These are phyloP conservation scores for Lamellibrachia satsuma DNA, from an alignment of 2,888 invertebrate species.

Conservation along the genomic window DNA sequence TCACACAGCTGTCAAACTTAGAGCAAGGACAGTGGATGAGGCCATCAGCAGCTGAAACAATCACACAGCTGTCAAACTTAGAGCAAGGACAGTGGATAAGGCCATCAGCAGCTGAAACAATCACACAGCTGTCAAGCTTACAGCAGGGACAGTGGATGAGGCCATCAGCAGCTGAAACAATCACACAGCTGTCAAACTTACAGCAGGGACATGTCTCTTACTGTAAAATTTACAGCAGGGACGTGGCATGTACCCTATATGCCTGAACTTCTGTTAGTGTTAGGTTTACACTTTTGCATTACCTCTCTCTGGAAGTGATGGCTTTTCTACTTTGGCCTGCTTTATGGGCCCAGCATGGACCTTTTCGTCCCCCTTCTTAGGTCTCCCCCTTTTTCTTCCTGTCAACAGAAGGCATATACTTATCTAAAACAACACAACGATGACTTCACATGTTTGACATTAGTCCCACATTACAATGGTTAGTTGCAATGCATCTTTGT, in stretches of 20 bases:
- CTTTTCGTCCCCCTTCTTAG: conserved; percentile 49
- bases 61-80: too few relatives aligned
- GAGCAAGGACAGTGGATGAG: conserved; percentile 37
- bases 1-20: too few relatives aligned
- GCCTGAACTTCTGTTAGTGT: background rate
- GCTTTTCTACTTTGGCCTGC: background rate
- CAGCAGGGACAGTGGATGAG: too few relatives aligned
- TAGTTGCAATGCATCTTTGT: background rate
- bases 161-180: too few relatives aligned
- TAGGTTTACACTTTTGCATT: background rate
- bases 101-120: too few relatives aligned
- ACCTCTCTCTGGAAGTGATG: conserved; percentile 49
- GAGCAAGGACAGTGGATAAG: too few relatives aligned
- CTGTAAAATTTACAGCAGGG: background rate
- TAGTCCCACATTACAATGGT: background rate
- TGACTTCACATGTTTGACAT: background rate
- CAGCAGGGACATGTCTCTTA: background rate
- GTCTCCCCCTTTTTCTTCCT: conserved; percentile 50
- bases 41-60: conserved; percentile 46
- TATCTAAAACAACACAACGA: too few relatives aligned
- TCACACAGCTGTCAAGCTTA: too few relatives aligned
- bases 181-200: background rate
- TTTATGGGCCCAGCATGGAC: conserved; percentile 32
- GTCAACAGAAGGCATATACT: conserved; percentile 13
- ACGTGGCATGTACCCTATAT: background rate